Evolutionary conservation across 2,888 invertebrate species (phyloP).

Genomic region (Parnassius glacialis): DNA sequence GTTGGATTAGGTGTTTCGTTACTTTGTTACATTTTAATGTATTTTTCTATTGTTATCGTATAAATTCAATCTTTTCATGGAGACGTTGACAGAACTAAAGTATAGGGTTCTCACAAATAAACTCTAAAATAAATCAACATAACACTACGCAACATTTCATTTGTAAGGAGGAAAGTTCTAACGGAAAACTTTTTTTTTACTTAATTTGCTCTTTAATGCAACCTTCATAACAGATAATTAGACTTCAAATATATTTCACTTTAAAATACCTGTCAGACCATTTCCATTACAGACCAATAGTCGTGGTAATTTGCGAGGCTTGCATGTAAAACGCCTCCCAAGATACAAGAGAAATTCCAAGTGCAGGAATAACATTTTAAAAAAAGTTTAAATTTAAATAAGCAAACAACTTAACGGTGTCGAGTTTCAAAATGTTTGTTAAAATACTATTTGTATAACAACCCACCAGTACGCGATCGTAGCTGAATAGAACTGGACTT

Average conservation of each 20-base stretch:
- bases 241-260: too few relatives aligned
- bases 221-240: too few relatives aligned
- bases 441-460: slow-evolving; percentile 48
- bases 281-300: too few relatives aligned
- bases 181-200: too few relatives aligned
- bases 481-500: slow-evolving; percentile 10
- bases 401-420: slow-evolving; percentile 54
- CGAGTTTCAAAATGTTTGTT: slow-evolving; percentile 61
- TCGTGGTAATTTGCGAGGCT: too few relatives aligned
- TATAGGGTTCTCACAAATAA: background rate
- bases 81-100: slow-evolving; percentile 24
- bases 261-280: too few relatives aligned
- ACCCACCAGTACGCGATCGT: slow-evolving; percentile 37
- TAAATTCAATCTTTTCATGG: slow-evolving; percentile 12
- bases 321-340: too few relatives aligned
- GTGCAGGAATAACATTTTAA: background rate
- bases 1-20: slow-evolving; percentile 67
- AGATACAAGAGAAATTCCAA: too few relatives aligned
- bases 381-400: slow-evolving; percentile 35
- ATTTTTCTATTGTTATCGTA: slow-evolving; percentile 43
- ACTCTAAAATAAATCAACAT: too few relatives aligned
- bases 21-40: slow-evolving; percentile 59
- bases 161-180: too few relatives aligned
- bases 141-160: too few relatives aligned
- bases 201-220: too few relatives aligned